Percentiles rank a stretch among this genome's conserved stretches.
phyloP scores from a whole-genome alignment of 1,140 invertebrate genomes.

The Dufourea novaeangliae region DNA sequence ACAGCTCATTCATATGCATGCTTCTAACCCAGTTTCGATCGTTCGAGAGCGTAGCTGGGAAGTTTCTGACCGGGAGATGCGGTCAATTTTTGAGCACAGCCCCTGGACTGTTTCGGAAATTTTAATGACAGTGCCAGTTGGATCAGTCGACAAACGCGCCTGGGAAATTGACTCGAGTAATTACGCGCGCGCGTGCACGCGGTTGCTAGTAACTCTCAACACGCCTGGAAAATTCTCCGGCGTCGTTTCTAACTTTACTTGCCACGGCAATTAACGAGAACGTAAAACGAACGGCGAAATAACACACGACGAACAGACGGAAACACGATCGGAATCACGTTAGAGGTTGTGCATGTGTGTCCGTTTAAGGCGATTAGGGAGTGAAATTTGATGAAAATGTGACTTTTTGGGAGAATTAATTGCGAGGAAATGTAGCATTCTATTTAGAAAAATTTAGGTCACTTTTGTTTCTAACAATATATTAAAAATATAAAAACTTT shows the following conservation, averaged over 20 bases:
- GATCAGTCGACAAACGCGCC: constrained; percentile 8
- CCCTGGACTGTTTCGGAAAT: constrained; percentile 20
- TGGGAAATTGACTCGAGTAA: constrained; percentile 37
- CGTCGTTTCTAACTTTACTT: neutral
- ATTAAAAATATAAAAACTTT: too few relatives aligned
- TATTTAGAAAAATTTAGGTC: too few relatives aligned
- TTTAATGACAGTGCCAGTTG: constrained; percentile 26
- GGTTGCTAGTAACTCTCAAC: neutral
- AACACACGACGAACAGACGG: neutral
- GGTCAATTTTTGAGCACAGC: constrained; percentile 20
- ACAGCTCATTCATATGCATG: constrained; percentile 63
- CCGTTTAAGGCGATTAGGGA: too few relatives aligned
- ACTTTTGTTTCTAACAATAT: too few relatives aligned
- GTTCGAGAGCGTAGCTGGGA: constrained; percentile 2
- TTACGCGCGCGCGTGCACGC: constrained; percentile 5
- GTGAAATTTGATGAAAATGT: too few relatives aligned
- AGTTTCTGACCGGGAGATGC: constrained; percentile 17
- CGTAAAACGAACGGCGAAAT: neutral
- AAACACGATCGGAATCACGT: neutral
- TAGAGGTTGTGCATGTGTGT: neutral
- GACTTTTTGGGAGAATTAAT: too few relatives aligned
- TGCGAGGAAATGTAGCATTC: too few relatives aligned
- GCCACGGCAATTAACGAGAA: neutral
- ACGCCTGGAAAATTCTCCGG: neutral
- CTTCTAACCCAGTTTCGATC: constrained; percentile 56